Evolutionary conservation across 2,888 invertebrate species (phyloP).

Genomic region (Andrena haemorrhoa): DNA sequence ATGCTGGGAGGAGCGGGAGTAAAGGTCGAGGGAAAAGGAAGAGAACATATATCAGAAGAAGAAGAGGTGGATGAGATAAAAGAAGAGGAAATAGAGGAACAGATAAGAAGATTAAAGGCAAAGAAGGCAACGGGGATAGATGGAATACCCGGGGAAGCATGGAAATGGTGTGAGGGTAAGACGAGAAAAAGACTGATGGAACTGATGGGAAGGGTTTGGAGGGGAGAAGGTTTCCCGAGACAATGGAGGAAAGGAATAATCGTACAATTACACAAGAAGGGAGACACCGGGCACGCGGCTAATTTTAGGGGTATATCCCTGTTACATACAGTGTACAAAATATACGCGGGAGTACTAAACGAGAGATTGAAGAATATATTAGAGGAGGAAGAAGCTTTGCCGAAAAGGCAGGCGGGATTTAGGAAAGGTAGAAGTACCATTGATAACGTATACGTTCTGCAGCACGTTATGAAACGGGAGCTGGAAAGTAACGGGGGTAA

Average conservation of each 20-base stretch:
- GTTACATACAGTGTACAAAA: background rate
- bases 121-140: slow-evolving; percentile 16
- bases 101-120: background rate
- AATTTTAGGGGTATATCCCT: slow-evolving; percentile 1
- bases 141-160: slow-evolving; percentile 4
- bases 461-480: background rate
- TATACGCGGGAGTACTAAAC: slow-evolving; percentile 5
- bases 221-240: background rate
- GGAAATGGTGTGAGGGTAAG: background rate
- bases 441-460: background rate
- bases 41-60: background rate
- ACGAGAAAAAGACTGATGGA: background rate
- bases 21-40: background rate
- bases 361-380: too few relatives aligned
- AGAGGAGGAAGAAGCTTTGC: background rate
- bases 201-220: background rate
- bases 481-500: background rate
- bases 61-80: background rate
- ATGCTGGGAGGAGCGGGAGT: slow-evolving; percentile 13
- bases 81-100: background rate
- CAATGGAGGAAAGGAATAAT: background rate
- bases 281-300: background rate
- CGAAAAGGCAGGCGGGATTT: background rate
- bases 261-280: background rate
- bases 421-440: background rate